Conservation (phyloP, 2,113 vertebrate species). For the Notothenia coriiceps region DNA sequence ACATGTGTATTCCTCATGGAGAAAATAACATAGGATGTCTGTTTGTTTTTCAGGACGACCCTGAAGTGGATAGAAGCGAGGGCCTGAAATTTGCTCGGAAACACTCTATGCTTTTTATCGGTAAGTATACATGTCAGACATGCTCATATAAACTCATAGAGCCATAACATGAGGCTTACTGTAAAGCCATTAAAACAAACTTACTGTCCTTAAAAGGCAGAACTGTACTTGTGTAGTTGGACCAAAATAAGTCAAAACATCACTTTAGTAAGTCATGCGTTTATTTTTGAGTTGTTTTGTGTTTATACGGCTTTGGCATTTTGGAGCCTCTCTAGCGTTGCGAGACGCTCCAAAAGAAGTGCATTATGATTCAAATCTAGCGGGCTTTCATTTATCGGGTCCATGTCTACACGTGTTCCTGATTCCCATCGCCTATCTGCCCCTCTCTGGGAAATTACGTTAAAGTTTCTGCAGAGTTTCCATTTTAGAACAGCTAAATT, state of each 20-base stretch:
- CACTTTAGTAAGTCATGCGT: conserved; percentile 21
- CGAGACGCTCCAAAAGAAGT: conserved; percentile 56
- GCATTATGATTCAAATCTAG: conserved; percentile 67
- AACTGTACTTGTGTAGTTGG: conserved; percentile 43
- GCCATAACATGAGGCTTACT: conserved; percentile 31
- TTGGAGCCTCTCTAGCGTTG: conserved; percentile 16
- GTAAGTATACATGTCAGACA: conserved; percentile 80
- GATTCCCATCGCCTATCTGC: conserved; percentile 64
- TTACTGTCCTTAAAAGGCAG: conserved; percentile 28
- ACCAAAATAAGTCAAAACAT: conserved; percentile 25
- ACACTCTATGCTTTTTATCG: conserved; percentile 99
- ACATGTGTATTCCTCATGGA: background rate
- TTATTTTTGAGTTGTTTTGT: conserved; percentile 43
- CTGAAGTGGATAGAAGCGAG: conserved; percentile 95
- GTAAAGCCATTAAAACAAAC: conserved; percentile 17
- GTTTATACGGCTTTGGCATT: conserved; percentile 37
- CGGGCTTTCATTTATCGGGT: conserved; percentile 55
- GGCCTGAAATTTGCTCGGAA: conserved; percentile 97
- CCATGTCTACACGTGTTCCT: conserved; percentile 66
- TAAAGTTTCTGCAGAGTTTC: conserved; percentile 72
- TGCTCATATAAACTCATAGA: conserved; percentile 36
- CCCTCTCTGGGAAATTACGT: conserved; percentile 69
- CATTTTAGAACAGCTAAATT: conserved; percentile 73
- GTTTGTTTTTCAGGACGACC: conserved; percentile 88
- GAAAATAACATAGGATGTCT: background rate